phyloP scores from a whole-genome alignment of 2,888 invertebrate genomes.

The Priocnemis perturbator region DNA sequence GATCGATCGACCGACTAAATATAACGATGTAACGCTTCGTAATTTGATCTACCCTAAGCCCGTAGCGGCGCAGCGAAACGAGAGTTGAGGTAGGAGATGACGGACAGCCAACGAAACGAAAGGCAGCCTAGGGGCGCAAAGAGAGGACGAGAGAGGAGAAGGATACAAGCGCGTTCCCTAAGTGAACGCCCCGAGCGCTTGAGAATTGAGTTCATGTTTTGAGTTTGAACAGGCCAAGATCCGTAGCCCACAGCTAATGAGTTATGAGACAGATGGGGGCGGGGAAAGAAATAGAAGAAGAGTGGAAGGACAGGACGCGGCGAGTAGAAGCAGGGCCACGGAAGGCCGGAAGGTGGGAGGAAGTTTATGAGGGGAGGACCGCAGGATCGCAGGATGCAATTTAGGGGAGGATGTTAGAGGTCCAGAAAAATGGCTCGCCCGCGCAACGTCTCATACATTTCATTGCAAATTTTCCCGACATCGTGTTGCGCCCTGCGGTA shows the following conservation, averaged over 20 bases:
- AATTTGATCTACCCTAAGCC: conserved; percentile 67
- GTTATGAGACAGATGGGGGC: neutral
- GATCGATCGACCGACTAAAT: conserved; percentile 22
- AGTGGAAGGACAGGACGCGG: neutral
- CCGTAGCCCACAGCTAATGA: conserved; percentile 47
- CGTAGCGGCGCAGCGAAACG: neutral
- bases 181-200: conserved; percentile 64
- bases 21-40: conserved; percentile 67
- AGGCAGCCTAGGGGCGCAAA: no score
- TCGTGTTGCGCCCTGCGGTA: no score
- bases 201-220: conserved; percentile 72
- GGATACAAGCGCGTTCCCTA: conserved; percentile 52
- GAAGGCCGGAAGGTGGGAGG: no score
- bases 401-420: no score
- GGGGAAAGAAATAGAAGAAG: neutral
- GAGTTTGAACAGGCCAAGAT: conserved; percentile 67
- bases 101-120: no score
- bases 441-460: no score
- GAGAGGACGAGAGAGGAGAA: conserved; percentile 20
- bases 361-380: no score
- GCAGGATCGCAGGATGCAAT: no score
- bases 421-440: no score
- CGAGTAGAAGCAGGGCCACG: no score
- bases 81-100: no score
- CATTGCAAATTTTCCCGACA: no score